Evolutionary conservation across 2,113 vertebrate species (phyloP), one percentile per base, ranked within the genome.

Genomic region (Protobothrops flavoviridis): DNA sequence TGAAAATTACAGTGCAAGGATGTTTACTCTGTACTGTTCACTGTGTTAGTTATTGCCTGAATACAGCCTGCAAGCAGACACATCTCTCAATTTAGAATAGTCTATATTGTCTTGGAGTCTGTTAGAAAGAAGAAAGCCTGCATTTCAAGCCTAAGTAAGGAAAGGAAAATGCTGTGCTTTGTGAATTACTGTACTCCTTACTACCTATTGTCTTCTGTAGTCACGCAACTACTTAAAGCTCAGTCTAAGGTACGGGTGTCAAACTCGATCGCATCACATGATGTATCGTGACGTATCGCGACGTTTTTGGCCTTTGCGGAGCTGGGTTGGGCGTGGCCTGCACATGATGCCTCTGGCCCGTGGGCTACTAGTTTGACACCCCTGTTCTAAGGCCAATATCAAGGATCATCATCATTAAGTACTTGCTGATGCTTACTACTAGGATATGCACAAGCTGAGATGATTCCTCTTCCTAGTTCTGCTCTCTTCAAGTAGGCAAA

Each of bases 1-100:
- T 88, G 69, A 43, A 52, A 88, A 85, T 26, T 50, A 13, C 81
- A 85, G 13, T 85, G 86, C 93, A 89, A 87, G 90, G 85, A 93
- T 92, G 8, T 50, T 0, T 61, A 1, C 53, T 95, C 2, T 94
- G 33, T 10, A n/a, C 91, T 90, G 3, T 45, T 92, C 52, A 33
- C n/a, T 69, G 13, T 29, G 56, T 45, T 29, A 56, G 23, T 88
- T 88, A 48, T 69, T 88, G 21, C 86, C 50, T 85, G 50, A 86
- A 45, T 43, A 57, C 33, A 88, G 94, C 33, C 20, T 91, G 57
- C 91, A 93, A 10, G 8, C 39, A 92, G 87, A 0, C 2, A 10
- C 39, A 88, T 69, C n/a, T 56, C 33, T 59, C 61, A 33, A 53
- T 55, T 21, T 69, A 69, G 86, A 88, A 45, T 24, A 88, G 43